Evolutionary conservation across 2,113 vertebrate genomes (phyloP), one percentile per base, ranked within the genome.

Genomic region (Oncorhynchus kisutch): DNA sequence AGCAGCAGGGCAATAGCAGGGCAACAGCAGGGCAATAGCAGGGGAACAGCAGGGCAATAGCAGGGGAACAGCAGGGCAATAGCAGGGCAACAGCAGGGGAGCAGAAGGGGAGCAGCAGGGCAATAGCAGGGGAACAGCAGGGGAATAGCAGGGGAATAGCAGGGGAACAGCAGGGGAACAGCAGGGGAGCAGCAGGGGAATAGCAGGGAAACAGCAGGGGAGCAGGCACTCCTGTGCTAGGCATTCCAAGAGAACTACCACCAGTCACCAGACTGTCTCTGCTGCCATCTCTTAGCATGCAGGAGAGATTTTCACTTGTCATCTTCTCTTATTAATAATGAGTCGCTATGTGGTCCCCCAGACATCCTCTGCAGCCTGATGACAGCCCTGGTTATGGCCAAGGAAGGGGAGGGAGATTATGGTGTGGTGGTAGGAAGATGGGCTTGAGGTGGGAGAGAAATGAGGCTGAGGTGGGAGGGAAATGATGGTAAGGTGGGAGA

Each of bases 251-350:
- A 77, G 60, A 51, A 9, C 24, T 57, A 62, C 79, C 34, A 34
- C 67, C 78, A 78, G 73, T 76, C 62, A 39, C 66, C 79, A 82
- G 76, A 71, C 16, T 62, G 76, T 70, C 76, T 77, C 81, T 27
- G 57, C 78, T 77, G 80, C 79, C 74, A 51, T 78, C 79, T 84
- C 84, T 89, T 86, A 86, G 84, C 88, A 91, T 91, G 89, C 89
- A 86, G 78, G 72, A 85, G 82, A 69, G 84, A 80, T 80, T 81
- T 80, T 87, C 86, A 82, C 87, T 84, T 91, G 88, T 91, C 88
- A 91, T 89, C 88, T 90, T 87, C 76, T 87, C 77, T 91, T 89
- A 88, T 90, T 89, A 89, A 90, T 91, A 88, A 90, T 87, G 86
- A 87, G 82, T 86, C 74, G 81, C 75, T 88, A 84, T 90, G 90